Evolutionary conservation across 2,888 invertebrate species (phyloP), one percentile per base, ranked within the genome.

Genomic region (Penaeus monodon): DNA sequence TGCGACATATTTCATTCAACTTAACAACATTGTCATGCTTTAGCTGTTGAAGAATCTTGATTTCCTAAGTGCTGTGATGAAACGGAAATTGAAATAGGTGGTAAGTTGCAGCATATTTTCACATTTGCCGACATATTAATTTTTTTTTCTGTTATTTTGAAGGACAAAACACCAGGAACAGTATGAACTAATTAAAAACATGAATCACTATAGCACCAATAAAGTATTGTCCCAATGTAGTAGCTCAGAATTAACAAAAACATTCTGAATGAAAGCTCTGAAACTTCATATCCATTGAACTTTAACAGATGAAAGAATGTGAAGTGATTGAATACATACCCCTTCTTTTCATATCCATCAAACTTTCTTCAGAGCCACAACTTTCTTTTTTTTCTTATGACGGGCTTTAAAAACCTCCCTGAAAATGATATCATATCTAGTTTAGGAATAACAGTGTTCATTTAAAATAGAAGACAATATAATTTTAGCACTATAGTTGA

Each of bases 291-390:
- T 57, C 12, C 17, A 14, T 14, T 14, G 24, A 27, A 57, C n/a
- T 22, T 57, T 2, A 12, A n/a, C n/a, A 57, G 64, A 80, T 63
- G 22, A 17, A 80, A n/a, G 64, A 29, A 10, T 68, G 49, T 65
- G n/a, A 38, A 65, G 24, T 44, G 22, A 63, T 80, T 89, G 93
- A 94, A 93, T 68, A 90, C 90, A 85, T 81, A 90, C 90, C 80
- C 99, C 99, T 94, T 99, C 99, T 92, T 99, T 99, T 99, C 99
- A 93, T 99, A 92, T 99, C 99, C 99, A 99, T 99, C 6, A 99
- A 20, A 99, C 98, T 78, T 90, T 99, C 92, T 99, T 99, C 96
- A 99, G 96, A 0, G 99, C 99, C 0, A 99, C 99, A 92, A 98
- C 96, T 92, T 96, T 92, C 77, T 88, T 95, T 93, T 96, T 96